Conservation (phyloP, 2,888 invertebrate species). For the Cosmia trapezina region DNA sequence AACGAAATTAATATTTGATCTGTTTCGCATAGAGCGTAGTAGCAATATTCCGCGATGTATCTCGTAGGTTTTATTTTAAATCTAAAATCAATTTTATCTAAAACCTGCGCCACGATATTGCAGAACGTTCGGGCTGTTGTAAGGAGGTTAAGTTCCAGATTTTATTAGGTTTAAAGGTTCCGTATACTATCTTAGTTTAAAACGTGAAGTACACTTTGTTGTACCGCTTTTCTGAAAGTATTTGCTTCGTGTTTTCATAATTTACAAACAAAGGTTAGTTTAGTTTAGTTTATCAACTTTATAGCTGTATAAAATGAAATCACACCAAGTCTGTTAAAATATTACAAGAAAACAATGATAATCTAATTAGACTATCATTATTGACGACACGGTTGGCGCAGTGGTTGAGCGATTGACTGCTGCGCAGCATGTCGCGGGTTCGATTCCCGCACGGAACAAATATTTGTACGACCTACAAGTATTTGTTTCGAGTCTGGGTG, state of each 20-base stretch:
- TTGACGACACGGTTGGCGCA: no score
- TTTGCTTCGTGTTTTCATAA: neutral
- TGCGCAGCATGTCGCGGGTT: no score
- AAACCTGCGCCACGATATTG: conserved; percentile 55
- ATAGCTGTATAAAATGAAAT: no score
- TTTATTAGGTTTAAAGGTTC: conserved; percentile 36
- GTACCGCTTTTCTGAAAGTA: neutral
- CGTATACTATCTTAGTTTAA: conserved; percentile 16
- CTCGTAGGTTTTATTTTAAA: conserved; percentile 52
- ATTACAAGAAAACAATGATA: no score
- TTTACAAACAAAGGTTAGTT: neutral
- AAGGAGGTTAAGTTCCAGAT: conserved; percentile 12
- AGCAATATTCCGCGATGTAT: conserved; percentile 36
- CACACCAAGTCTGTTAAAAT: no score
- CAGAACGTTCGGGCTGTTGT: conserved; percentile 37
- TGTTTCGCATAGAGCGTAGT: conserved; percentile 25
- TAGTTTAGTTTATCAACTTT: neutral
- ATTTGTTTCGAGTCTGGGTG: no score
- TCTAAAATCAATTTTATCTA: conserved; percentile 63
- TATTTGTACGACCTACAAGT: no score
- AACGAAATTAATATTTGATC: conserved; percentile 15
- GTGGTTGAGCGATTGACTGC: no score
- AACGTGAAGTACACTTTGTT: neutral
- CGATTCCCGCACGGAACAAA: no score
- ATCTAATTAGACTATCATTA: no score